phyloP scores from a whole-genome alignment of 2,113 vertebrate genomes.

The Gymnogyps californianus region DNA sequence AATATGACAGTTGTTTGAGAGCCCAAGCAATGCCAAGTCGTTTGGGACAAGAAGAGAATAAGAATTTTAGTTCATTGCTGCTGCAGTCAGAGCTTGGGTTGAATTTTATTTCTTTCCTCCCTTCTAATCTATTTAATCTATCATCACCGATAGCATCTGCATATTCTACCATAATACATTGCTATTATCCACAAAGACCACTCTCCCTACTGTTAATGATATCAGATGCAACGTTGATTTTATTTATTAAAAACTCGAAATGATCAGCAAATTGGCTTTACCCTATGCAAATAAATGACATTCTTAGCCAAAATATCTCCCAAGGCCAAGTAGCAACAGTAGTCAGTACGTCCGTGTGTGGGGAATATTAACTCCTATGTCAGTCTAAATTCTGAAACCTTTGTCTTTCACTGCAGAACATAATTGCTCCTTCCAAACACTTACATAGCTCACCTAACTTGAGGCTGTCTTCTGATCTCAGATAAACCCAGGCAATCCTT shows the following conservation, averaged over 20 bases:
- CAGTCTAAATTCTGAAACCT: not conserved
- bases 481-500: conserved; percentile 45
- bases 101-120: conserved; percentile 12
- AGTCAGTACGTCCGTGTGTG: not conserved
- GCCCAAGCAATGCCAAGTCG: conserved; percentile 33
- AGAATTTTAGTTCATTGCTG: conserved; percentile 13
- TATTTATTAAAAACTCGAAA: conserved; percentile 5
- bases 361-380: not conserved
- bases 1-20: conserved; percentile 53
- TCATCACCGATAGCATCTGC: not conserved
- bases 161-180: not conserved
- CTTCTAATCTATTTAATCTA: conserved; percentile 22
- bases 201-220: not conserved
- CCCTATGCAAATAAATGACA: not conserved
- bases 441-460: not conserved
- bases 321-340: not conserved
- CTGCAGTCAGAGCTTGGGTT: not conserved
- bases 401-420: not conserved
- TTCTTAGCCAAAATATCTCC: not conserved
- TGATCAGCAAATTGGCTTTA: not conserved
- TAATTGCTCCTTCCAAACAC: conserved; percentile 28
- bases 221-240: not conserved
- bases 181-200: not conserved
- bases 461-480: conserved; percentile 47
- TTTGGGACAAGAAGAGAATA: conserved; percentile 44